phyloP scores from a whole-genome alignment of 2,797 vertebrate species.

The Ceyx erithaca region DNA sequence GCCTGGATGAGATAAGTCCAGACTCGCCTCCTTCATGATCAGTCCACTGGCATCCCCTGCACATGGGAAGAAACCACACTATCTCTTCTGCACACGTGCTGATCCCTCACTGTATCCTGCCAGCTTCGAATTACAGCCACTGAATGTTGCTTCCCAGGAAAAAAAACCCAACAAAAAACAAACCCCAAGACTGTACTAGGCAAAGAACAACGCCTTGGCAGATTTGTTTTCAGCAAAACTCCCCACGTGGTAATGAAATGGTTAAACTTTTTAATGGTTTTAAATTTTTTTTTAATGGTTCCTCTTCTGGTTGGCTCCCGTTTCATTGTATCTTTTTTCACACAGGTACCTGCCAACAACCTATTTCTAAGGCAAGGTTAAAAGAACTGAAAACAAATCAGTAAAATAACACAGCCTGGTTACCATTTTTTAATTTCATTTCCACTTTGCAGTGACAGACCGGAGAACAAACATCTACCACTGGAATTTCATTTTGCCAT shows the following conservation, averaged over 20 bases:
- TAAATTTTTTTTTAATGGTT: background rate
- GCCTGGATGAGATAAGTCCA: slow-evolving; percentile 69
- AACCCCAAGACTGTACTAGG: background rate
- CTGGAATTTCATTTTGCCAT: background rate
- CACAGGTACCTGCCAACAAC: background rate
- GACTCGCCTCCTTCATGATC: background rate
- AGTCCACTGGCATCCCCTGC: background rate
- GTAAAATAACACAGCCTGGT: background rate
- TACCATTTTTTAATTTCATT: background rate
- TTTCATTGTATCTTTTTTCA: background rate
- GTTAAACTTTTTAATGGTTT: background rate
- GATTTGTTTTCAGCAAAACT: background rate
- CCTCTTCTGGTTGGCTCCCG: background rate
- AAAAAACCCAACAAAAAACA: background rate
- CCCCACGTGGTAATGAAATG: background rate
- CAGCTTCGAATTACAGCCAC: background rate
- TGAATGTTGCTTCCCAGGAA: background rate
- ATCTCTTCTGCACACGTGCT: background rate
- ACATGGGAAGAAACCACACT: background rate
- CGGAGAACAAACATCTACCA: background rate
- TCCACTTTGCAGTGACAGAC: background rate
- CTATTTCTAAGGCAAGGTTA: background rate
- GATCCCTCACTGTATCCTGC: background rate
- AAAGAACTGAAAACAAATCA: background rate
- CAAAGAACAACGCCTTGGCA: background rate